Evolutionary conservation across 92 coral and sea anemone genomes (phyloP).

Genomic region (Palythoa heliodiscus): DNA sequence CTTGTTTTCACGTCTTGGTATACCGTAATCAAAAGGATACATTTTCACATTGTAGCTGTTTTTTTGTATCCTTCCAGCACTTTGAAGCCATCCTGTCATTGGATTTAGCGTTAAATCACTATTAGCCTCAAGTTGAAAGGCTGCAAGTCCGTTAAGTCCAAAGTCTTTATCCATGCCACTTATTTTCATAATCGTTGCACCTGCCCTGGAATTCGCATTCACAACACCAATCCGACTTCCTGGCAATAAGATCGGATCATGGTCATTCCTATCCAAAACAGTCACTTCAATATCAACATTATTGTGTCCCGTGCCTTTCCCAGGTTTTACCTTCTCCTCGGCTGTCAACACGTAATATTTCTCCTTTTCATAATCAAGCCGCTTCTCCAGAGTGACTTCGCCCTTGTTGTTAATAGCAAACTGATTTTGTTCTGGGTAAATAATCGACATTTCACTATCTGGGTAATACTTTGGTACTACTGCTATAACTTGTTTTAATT

Average conservation of each 20-base stretch:
- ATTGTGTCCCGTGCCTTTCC: constrained; percentile 43
- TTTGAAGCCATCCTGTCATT: constrained; percentile 55
- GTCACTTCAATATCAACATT: constrained; percentile 62
- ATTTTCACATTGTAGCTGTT: constrained; percentile 54
- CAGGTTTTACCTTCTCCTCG: constrained; percentile 54
- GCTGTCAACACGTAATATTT: constrained; percentile 55
- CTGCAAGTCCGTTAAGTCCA: constrained; percentile 62
- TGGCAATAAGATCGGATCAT: constrained; percentile 58
- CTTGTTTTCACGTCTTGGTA: constrained; percentile 71
- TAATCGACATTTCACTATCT: constrained; percentile 57
- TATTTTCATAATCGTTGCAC: constrained; percentile 53
- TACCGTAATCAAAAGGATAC: constrained; percentile 76
- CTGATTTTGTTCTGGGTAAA: constrained; percentile 55
- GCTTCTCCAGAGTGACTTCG: constrained; percentile 44
- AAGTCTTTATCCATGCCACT: constrained; percentile 64
- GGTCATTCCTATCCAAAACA: constrained; percentile 71
- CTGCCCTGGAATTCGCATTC: constrained; percentile 65
- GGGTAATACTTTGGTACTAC: constrained; percentile 66
- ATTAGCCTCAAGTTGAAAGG: constrained; percentile 58
- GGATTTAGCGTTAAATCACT: constrained; percentile 73
- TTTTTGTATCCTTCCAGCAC: constrained; percentile 53
- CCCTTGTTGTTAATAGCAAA: constrained; percentile 74
- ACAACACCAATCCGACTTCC: constrained; percentile 48
- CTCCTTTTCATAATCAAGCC: constrained; percentile 70
- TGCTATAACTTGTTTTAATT: constrained; percentile 53